Conservation (phyloP, 2,888 invertebrate genomes). For the Steinernema hermaphroditum region DNA sequence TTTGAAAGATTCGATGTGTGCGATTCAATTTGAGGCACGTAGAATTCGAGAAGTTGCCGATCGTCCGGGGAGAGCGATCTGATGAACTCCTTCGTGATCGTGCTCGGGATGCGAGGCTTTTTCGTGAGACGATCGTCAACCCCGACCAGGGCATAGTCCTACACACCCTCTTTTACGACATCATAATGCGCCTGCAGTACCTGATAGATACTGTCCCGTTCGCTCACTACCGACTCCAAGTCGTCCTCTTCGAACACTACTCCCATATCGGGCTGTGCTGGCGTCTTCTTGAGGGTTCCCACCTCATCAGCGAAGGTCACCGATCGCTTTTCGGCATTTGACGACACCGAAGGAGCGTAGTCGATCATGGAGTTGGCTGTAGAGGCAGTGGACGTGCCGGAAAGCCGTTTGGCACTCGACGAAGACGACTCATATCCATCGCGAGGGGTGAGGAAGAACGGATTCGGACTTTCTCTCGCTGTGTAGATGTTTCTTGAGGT, state of each 20-base stretch:
- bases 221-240: slow-evolving; percentile 48
- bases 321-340: slow-evolving; percentile 19
- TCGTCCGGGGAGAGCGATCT: slow-evolving; percentile 44
- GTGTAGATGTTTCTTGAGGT: background rate
- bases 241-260: slow-evolving; percentile 58
- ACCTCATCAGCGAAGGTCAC: slow-evolving; percentile 25
- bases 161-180: background rate
- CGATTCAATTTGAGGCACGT: slow-evolving; percentile 82
- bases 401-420: slow-evolving; percentile 8
- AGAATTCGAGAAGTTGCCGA: slow-evolving; percentile 78
- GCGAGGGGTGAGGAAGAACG: background rate
- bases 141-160: slow-evolving; percentile 34
- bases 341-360: slow-evolving; percentile 13
- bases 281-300: background rate
- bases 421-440: slow-evolving; percentile 16
- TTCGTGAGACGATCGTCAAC: background rate
- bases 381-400: slow-evolving; percentile 37
- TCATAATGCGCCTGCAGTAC: background rate
- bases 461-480: slow-evolving; percentile 4
- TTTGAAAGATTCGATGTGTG: slow-evolving; percentile 83
- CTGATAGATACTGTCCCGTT: slow-evolving; percentile 49
- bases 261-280: slow-evolving; percentile 31
- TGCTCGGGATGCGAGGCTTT: slow-evolving; percentile 16
- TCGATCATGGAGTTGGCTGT: slow-evolving; percentile 31
- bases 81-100: slow-evolving; percentile 25